These are phyloP conservation scores for Ictalurus furcatus DNA, from an alignment of 2,113 vertebrate species.

Conservation along the genomic window DNA sequence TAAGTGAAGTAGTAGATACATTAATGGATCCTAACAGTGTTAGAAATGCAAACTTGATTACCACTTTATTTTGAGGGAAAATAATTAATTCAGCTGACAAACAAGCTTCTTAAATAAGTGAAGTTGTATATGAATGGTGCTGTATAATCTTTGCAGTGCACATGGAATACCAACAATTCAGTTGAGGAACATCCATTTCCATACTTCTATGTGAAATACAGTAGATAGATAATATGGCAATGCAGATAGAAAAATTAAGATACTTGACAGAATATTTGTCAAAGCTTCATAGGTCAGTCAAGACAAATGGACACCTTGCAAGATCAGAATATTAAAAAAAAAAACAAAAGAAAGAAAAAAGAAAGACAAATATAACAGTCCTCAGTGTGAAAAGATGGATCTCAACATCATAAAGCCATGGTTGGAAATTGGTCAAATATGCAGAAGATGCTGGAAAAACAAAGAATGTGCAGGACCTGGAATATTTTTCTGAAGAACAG, in stretches of 20 bases:
- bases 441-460: too few species aligned
- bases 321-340: background rate
- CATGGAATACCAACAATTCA: background rate
- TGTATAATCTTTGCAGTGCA: background rate
- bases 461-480: too few species aligned
- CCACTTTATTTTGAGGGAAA: background rate
- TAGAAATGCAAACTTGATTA: background rate
- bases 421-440: too few species aligned
- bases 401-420: too few species aligned
- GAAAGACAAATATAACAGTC: background rate
- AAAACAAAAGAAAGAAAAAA: background rate
- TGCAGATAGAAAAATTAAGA: background rate
- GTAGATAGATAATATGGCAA: background rate
- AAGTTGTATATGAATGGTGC: background rate
- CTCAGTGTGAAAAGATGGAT: background rate
- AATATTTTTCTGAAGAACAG: too few species aligned
- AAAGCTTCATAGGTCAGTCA: background rate
- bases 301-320: background rate
- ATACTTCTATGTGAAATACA: background rate
- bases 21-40: background rate
- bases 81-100: constrained; percentile 9
- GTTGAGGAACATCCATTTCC: background rate
- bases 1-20: background rate
- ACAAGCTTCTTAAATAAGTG: background rate
- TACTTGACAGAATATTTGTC: background rate